Conservation (phyloP, 2,888 invertebrate genomes). For the Leucoma salicis region DNA sequence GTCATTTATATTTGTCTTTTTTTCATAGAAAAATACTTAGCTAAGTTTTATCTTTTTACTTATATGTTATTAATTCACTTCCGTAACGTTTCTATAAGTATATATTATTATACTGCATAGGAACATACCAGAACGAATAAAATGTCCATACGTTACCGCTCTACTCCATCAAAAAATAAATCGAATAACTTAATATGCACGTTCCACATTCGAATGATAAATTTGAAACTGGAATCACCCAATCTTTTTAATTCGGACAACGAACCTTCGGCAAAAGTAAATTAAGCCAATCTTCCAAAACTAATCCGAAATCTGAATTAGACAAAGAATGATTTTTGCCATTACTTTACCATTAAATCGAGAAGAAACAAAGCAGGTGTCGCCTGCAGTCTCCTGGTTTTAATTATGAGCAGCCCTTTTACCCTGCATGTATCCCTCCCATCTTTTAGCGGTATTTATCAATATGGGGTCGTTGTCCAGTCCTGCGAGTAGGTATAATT, state of each 20-base stretch:
- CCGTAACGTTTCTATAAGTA: too few relatives aligned
- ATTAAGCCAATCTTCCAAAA: neutral
- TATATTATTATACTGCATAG: too few relatives aligned
- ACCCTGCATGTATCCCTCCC: constrained; percentile 98
- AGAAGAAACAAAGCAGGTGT: constrained; percentile 13
- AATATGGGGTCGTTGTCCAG: constrained; percentile 92
- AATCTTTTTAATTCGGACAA: constrained; percentile 9
- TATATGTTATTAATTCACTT: too few relatives aligned
- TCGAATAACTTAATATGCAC: too few relatives aligned
- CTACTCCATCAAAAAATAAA: too few relatives aligned
- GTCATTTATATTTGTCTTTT: constrained; percentile 15
- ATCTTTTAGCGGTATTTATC: constrained; percentile 91
- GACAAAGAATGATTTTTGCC: neutral
- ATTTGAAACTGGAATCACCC: constrained; percentile 4
- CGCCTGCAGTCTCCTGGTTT: constrained; percentile 30
- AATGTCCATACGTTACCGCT: too few relatives aligned
- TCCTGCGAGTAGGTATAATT: constrained; percentile 92
- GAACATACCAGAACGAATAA: too few relatives aligned
- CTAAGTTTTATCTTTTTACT: constrained; percentile 3
- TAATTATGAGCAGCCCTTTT: constrained; percentile 96
- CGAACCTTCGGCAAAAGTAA: neutral
- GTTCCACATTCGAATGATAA: too few relatives aligned
- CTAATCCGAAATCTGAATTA: neutral
- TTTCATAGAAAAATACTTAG: constrained; percentile 33
- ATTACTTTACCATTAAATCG: neutral